Evolutionary conservation across 1,140 invertebrate genomes (phyloP).

Genomic region (Euborellia annulipes): DNA sequence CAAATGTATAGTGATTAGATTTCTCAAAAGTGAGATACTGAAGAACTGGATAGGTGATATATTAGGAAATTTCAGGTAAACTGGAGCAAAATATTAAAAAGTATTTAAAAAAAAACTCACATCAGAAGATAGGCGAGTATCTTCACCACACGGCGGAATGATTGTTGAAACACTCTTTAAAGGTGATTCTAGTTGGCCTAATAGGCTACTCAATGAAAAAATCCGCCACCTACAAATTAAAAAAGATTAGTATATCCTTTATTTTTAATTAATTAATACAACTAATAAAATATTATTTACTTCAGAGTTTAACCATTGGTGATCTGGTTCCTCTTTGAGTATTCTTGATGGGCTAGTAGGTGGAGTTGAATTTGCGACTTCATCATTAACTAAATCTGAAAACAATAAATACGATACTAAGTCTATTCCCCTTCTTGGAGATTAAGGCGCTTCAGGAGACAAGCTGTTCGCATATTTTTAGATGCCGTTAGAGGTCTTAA

Average conservation of each 20-base stretch:
- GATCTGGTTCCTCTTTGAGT: slow-evolving; percentile 43
- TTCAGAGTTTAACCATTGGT: slow-evolving; percentile 59
- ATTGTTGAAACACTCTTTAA: slow-evolving; percentile 26
- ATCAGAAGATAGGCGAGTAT: slow-evolving; percentile 29
- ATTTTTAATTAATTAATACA: not conserved
- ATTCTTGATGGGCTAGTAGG: slow-evolving; percentile 55
- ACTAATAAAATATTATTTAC: slow-evolving; percentile 13
- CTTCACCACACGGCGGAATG: slow-evolving; percentile 20
- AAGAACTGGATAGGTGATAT: too few relatives aligned
- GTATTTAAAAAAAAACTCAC: slow-evolving; percentile 25
- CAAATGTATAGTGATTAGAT: too few relatives aligned
- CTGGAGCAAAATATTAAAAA: not conserved
- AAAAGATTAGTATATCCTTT: not conserved
- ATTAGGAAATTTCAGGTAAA: slow-evolving; percentile 5
- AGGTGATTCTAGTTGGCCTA: slow-evolving; percentile 58
- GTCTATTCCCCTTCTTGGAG: too few relatives aligned
- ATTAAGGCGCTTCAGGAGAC: too few relatives aligned
- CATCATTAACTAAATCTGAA: not conserved
- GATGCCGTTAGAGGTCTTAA: too few relatives aligned
- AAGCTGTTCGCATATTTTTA: too few relatives aligned
- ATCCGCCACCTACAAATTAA: slow-evolving; percentile 39
- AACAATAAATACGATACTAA: too few relatives aligned
- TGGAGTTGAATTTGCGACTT: slow-evolving; percentile 13
- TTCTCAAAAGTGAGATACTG: too few relatives aligned
- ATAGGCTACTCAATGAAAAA: slow-evolving; percentile 66